These are phyloP conservation scores for Netelia fuscicornis DNA, from an alignment of 2,888 invertebrate species.

Conservation along the genomic window DNA sequence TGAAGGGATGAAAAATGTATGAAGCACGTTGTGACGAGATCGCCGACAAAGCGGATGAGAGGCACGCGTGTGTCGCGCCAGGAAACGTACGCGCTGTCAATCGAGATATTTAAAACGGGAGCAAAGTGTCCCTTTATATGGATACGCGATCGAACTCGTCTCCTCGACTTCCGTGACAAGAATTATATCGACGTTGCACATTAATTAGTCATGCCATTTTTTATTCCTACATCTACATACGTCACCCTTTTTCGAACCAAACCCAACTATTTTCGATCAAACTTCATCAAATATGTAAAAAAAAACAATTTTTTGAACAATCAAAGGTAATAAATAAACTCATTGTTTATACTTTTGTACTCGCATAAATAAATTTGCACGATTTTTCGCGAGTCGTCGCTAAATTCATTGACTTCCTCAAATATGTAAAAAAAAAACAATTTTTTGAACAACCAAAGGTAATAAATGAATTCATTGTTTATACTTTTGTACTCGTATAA, in stretches of 20 bases:
- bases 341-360: background rate
- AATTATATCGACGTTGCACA: conserved; percentile 19
- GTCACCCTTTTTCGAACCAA: no score
- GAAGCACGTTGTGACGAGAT: conserved; percentile 42
- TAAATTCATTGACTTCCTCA: background rate
- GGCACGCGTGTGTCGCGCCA: conserved; percentile 32
- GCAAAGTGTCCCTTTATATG: conserved; percentile 1
- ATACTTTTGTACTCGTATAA: background rate
- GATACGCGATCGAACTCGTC: background rate
- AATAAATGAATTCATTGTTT: background rate
- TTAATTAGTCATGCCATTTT: conserved; percentile 35
- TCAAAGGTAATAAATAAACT: background rate
- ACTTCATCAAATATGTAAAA: background rate
- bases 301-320: background rate
- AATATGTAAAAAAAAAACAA: background rate
- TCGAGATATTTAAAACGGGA: conserved; percentile 31
- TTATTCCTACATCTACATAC: background rate
- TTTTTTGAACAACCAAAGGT: background rate
- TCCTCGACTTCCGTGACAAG: background rate
- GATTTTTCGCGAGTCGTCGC: background rate
- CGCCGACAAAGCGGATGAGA: conserved; percentile 45
- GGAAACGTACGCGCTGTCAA: background rate
- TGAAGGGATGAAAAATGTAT: conserved; percentile 56
- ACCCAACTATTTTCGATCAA: background rate
- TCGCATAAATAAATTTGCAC: background rate